phyloP scores from a whole-genome alignment of 2,113 vertebrate genomes.

The Haemorhous mexicanus region DNA sequence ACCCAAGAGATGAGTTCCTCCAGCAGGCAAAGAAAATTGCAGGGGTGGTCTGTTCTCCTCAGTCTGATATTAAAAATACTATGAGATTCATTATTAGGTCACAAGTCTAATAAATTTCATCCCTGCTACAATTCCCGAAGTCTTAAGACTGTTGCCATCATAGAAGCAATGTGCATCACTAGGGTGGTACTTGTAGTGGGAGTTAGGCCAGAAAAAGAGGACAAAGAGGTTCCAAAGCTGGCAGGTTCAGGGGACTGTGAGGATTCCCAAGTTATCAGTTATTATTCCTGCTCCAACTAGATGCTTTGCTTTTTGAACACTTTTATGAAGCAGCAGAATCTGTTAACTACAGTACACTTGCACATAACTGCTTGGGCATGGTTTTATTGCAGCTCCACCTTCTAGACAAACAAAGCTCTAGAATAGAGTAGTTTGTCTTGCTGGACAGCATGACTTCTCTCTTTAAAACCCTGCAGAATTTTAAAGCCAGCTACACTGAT shows the following conservation, averaged over 20 bases:
- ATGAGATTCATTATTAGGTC: background rate
- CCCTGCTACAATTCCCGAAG: background rate
- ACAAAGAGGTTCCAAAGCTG: background rate
- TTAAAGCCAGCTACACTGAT: background rate
- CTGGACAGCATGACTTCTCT: background rate
- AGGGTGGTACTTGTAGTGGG: background rate
- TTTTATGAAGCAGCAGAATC: background rate
- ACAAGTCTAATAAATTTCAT: background rate
- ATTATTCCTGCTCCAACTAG: background rate
- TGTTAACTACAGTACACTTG: background rate
- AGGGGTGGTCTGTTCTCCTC: background rate
- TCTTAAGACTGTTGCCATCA: background rate
- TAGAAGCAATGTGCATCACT: background rate
- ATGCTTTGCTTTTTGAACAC: background rate
- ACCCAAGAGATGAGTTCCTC: background rate
- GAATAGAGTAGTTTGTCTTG: background rate
- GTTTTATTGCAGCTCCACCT: constrained; percentile 15
- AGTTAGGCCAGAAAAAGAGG: background rate
- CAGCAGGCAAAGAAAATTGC: background rate
- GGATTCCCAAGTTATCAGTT: background rate
- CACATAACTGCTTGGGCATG: background rate
- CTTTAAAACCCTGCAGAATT: background rate
- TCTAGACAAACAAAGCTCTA: background rate
- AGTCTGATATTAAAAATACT: background rate
- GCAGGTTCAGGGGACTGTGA: background rate